Base-by-base conservation (phyloP, 2,888 invertebrate species). In the Diaphora mendica region DNA sequence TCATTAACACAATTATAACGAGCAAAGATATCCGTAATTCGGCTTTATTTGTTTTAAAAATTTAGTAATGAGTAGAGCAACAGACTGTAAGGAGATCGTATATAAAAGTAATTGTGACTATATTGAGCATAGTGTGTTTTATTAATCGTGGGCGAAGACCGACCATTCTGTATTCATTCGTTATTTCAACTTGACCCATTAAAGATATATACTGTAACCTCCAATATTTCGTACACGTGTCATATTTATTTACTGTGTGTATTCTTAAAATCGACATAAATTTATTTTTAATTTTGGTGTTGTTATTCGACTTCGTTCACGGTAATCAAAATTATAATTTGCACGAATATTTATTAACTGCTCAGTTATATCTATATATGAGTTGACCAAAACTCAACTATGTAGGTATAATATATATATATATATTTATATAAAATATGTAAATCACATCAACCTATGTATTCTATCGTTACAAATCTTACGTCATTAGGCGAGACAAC, bases 91-190 rank as follows among this genome's bases (percentile, higher is more conserved):
- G 67, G 44, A 39, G 76, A 75, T 69, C 78, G 72, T 82, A 87
- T 85, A 87, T 89, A 84, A 3, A 15, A 15, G n/a, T n/a, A n/a
- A 82, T 74, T 70, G 72, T 75, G 76, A 82, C 78, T 81, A 83
- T 85, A 77, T 44, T 35, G 59, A 66, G 51, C 39, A n/a, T n/a
- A 79, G 77, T 74, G 76, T 82, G 76, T 81, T 86, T 88, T 84
- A 91, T 89, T 89, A 80, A 79, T 74, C 88, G 91, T 91, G 89
- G 91, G 90, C 90, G 91, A 86, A 75, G 84, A 84, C 82, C 69
- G 67, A 70, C 64, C 73, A 73, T 74, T 73, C 74, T 77, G 73
- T 69, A 82, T 78, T 76, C 76, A 75, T 75, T 68, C 72, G 72
- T 74, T 81, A 75, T 78, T 81, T 77, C 73, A 77, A 78, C 75